These are phyloP conservation scores for Gyrodactylus bullatarudis DNA, from an alignment of 1,140 invertebrate genomes.

Conservation along the genomic window DNA sequence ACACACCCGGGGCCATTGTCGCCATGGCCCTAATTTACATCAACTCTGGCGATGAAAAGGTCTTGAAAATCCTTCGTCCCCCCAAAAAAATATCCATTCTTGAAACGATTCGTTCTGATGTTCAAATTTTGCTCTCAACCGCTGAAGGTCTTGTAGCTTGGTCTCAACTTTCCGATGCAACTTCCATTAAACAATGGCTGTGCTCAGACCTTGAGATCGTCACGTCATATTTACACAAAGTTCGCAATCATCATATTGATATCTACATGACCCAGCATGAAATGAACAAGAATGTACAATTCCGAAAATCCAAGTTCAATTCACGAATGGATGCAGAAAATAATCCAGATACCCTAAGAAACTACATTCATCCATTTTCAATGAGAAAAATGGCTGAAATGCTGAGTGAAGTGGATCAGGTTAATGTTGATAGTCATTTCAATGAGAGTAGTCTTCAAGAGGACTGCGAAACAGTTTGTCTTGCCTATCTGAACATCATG, in stretches of 20 bases:
- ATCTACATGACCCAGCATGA: not conserved
- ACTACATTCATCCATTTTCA: not conserved
- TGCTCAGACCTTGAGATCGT: not conserved
- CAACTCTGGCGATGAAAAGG: not conserved
- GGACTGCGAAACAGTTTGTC: not conserved
- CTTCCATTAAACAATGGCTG: not conserved
- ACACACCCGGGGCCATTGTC: not conserved
- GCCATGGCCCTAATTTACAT: not conserved
- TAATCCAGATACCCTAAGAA: not conserved
- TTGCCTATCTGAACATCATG: not conserved
- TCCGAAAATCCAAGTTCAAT: not conserved
- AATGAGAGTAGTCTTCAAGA: not conserved
- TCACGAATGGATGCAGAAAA: not conserved
- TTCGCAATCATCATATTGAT: not conserved
- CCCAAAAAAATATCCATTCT: not conserved
- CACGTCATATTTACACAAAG: not conserved
- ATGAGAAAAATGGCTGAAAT: not conserved
- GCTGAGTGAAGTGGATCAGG: not conserved
- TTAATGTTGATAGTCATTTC: not conserved
- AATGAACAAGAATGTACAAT: not conserved
- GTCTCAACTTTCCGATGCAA: not conserved
- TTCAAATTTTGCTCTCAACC: not conserved
- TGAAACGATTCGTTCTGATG: not conserved
- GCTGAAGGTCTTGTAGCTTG: not conserved
- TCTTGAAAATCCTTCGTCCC: not conserved